These are phyloP conservation scores for Ylistrum balloti DNA, from an alignment of 1,140 invertebrate species.

Conservation along the genomic window DNA sequence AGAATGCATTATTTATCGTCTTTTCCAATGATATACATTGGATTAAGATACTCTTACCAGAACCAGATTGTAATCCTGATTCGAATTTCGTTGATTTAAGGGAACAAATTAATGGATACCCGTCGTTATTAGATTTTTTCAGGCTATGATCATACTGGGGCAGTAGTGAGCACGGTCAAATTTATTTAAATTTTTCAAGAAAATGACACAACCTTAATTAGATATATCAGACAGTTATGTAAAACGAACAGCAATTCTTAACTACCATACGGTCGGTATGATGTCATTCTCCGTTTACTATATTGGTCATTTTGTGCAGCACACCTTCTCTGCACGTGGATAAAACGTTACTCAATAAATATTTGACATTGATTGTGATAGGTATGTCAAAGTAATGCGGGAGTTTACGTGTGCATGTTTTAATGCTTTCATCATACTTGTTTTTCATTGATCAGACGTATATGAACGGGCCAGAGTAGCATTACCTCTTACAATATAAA, in stretches of 20 bases:
- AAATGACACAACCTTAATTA: too few species aligned
- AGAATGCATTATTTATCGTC: background rate
- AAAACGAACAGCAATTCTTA: too few species aligned
- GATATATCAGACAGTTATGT: too few species aligned
- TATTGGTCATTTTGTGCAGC: background rate
- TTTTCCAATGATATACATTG: background rate
- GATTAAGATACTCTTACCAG: background rate
- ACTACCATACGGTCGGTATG: too few species aligned
- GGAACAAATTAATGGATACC: too few species aligned
- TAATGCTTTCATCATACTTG: background rate
- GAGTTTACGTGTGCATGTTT: background rate
- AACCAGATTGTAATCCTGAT: background rate
- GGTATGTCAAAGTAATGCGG: background rate
- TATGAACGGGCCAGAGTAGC: background rate
- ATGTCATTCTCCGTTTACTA: too few species aligned
- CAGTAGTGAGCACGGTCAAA: too few species aligned
- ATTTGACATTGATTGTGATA: background rate
- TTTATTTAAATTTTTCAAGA: too few species aligned
- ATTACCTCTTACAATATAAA: slow-evolving; percentile 28
- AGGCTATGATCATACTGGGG: too few species aligned
- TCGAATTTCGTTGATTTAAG: background rate
- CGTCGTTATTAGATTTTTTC: too few species aligned
- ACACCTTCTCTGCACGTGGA: background rate
- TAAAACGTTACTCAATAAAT: background rate
- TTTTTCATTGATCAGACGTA: background rate